A percentile compares a stretch with the other conserved stretches of the same genome.
These are phyloP conservation scores for Pemphigus obesinymphae DNA, from an alignment of 1,140 invertebrate genomes.

Conservation along the genomic window DNA sequence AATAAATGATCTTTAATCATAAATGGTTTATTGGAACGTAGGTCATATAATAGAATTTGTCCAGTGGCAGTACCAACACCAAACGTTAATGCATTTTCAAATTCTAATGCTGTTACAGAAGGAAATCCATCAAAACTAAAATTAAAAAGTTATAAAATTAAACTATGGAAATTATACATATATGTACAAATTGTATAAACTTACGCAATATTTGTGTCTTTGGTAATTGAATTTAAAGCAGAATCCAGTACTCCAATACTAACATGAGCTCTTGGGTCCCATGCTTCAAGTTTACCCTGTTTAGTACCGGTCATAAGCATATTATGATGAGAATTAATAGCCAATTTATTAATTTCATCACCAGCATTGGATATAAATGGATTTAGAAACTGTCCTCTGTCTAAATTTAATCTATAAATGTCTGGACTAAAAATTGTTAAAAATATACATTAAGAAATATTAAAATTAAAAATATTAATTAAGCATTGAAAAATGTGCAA, in stretches of 20 bases:
- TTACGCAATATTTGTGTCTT: slow-evolving; percentile 49
- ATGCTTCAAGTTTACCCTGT: slow-evolving; percentile 90
- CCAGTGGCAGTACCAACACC: slow-evolving; percentile 91
- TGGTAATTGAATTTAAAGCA: slow-evolving; percentile 65
- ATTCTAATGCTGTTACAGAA: slow-evolving; percentile 73
- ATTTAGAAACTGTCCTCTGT: slow-evolving; percentile 88
- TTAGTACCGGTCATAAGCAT: slow-evolving; percentile 83
- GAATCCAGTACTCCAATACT: slow-evolving; percentile 80
- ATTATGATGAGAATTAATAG: slow-evolving; percentile 84
- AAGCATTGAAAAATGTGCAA: not conserved
- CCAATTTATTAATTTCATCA: slow-evolving; percentile 76
- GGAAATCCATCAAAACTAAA: slow-evolving; percentile 64
- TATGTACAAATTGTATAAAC: not conserved
- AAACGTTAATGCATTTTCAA: slow-evolving; percentile 75
- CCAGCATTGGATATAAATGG: slow-evolving; percentile 68
- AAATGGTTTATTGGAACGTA: slow-evolving; percentile 84
- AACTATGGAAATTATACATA: too few relatives aligned
- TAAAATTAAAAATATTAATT: not conserved
- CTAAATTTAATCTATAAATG: slow-evolving; percentile 91
- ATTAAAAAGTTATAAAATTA: slow-evolving; percentile 47
- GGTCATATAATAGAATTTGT: slow-evolving; percentile 90
- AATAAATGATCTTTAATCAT: slow-evolving; percentile 93
- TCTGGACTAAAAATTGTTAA: slow-evolving; percentile 62
- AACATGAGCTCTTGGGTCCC: slow-evolving; percentile 80
- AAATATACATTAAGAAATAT: not conserved